A percentile compares a stretch with the other conserved stretches of the same genome.
Conservation (phyloP, 2,113 vertebrate species). For the Phalacrocorax carbo region DNA sequence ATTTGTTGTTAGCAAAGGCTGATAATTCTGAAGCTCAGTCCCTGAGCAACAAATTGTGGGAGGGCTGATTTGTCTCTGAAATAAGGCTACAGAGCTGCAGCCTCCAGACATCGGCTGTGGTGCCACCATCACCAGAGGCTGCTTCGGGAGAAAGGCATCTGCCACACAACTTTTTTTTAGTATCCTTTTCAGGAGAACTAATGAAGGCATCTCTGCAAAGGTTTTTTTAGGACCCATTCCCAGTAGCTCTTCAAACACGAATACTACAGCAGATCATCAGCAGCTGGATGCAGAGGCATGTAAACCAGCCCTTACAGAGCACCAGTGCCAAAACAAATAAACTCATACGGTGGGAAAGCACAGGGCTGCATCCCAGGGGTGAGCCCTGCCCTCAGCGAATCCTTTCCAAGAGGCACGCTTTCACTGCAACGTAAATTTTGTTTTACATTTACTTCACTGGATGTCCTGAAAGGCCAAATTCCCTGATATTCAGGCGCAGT, state of each 20-base stretch:
- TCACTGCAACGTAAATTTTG: rapidly evolving
- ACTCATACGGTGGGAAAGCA: not conserved
- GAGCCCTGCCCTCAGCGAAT: not conserved
- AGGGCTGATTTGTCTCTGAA: not conserved
- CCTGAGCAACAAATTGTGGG: rapidly evolving
- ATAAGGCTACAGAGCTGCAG: not conserved
- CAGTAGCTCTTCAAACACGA: not conserved
- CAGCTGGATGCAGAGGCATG: not conserved
- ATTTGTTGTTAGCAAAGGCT: not conserved
- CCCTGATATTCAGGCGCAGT: not conserved
- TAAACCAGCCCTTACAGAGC: not conserved
- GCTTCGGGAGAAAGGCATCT: not conserved
- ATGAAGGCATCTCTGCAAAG: not conserved
- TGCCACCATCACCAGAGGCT: not conserved
- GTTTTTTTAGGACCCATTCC: conserved; percentile 2
- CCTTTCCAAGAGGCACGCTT: not conserved
- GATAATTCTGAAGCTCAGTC: not conserved
- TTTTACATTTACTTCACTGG: not conserved
- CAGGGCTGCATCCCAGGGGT: not conserved
- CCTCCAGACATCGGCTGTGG: not conserved
- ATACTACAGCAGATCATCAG: not conserved
- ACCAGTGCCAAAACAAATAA: not conserved
- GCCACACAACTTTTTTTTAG: not conserved
- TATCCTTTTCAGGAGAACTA: not conserved
- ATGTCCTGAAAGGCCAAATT: not conserved